A percentile compares a stretch with the other conserved stretches of the same genome.
Evolutionary conservation across 2,888 invertebrate genomes (phyloP).

Genomic region (Bibio marci): DNA sequence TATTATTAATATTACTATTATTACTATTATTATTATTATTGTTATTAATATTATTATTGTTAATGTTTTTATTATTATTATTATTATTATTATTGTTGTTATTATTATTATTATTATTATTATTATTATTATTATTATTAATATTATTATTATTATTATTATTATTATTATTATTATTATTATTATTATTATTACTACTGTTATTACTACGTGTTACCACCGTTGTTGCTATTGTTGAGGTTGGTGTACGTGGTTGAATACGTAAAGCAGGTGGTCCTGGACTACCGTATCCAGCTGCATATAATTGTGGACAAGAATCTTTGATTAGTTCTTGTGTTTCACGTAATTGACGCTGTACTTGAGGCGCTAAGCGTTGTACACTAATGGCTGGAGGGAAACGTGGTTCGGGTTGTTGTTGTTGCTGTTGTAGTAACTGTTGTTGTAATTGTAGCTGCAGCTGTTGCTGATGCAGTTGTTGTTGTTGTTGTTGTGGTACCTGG

Average conservation of each 20-base stretch:
- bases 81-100: too few relatives aligned
- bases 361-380: conserved; percentile 29
- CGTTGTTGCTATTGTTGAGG: conserved; percentile 9
- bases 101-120: not conserved
- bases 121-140: not conserved
- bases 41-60: too few relatives aligned
- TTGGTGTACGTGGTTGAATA: conserved; percentile 20
- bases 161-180: too few relatives aligned
- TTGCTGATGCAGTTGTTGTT: too few relatives aligned
- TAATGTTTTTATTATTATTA: too few relatives aligned
- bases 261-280: conserved; percentile 27
- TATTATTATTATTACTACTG: too few relatives aligned
- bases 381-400: conserved; percentile 30
- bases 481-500: too few relatives aligned
- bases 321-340: conserved; percentile 32
- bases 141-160: too few relatives aligned
- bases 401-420: conserved; percentile 19
- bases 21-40: too few relatives aligned
- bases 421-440: not conserved
- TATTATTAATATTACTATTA: not conserved
- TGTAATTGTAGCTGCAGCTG: too few relatives aligned
- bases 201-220: not conserved
- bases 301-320: conserved; percentile 30
- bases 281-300: conserved; percentile 29
- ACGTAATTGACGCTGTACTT: conserved; percentile 29